These are phyloP conservation scores for Amazona finschi DNA, from an alignment of 2,797 vertebrate genomes.

Conservation along the genomic window DNA sequence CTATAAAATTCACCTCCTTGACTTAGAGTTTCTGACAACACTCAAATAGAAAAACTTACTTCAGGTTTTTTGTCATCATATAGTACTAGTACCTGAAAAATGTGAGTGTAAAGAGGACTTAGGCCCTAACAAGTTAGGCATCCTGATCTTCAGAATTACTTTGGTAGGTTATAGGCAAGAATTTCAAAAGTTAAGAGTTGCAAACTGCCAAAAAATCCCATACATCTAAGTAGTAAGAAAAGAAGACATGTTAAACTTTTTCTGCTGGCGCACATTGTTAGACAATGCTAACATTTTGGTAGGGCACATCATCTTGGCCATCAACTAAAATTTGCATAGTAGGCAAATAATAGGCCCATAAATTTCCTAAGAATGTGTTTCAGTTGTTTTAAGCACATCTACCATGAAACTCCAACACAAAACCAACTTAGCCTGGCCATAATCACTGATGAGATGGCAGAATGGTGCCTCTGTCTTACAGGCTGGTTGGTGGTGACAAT, in stretches of 20 bases:
- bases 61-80: neutral
- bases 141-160: neutral
- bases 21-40: neutral
- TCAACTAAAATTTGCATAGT: neutral
- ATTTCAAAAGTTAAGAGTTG: neutral
- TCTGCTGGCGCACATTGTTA: neutral
- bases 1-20: neutral
- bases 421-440: neutral
- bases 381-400: neutral
- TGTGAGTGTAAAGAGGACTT: neutral
- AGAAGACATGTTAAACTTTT: neutral
- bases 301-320: neutral
- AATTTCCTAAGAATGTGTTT: neutral
- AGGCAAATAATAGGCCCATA: neutral
- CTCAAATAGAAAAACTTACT: neutral
- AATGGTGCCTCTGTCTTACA: fast-evolving
- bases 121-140: neutral
- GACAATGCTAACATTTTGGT: neutral
- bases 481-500: neutral
- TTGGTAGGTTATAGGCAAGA: neutral
- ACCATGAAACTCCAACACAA: neutral
- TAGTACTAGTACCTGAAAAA: neutral
- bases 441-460: neutral
- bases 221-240: neutral
- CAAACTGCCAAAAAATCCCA: fast-evolving